These are phyloP conservation scores for Halocynthia aurantium DNA, from an alignment of 23 tunicate species.

Conservation along the genomic window DNA sequence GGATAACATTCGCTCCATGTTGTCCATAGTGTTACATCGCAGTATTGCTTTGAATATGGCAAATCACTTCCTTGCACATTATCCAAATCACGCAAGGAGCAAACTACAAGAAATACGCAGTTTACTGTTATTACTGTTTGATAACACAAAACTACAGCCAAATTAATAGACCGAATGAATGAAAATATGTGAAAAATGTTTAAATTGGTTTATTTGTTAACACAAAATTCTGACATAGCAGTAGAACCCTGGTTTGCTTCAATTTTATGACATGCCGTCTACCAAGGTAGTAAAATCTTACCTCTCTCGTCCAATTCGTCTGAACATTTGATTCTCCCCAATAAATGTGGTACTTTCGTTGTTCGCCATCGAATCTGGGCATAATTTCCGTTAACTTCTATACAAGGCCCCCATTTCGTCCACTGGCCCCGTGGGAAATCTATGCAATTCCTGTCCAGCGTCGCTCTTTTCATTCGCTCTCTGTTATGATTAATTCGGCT, in stretches of 20 bases:
- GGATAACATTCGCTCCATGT: conserved; percentile 5
- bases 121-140: no score
- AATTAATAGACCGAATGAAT: neutral
- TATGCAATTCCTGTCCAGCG: neutral
- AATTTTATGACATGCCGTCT: no score
- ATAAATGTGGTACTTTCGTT: neutral
- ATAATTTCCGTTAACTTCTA: neutral
- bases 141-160: no score
- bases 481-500: no score
- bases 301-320: neutral
- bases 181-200: neutral
- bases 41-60: neutral
- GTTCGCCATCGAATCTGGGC: neutral
- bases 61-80: conserved; percentile 4
- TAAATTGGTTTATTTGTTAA: neutral
- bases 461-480: neutral
- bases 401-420: conserved; percentile 5
- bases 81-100: neutral
- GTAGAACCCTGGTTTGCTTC: no score
- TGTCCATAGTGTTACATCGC: conserved; percentile 6
- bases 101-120: neutral
- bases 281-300: neutral
- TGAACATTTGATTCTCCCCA: neutral
- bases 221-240: no score
- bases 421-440: neutral